Evolutionary conservation across 2,888 invertebrate species (phyloP), one percentile per base, ranked within the genome.

Genomic region (Hypena proboscidalis): DNA sequence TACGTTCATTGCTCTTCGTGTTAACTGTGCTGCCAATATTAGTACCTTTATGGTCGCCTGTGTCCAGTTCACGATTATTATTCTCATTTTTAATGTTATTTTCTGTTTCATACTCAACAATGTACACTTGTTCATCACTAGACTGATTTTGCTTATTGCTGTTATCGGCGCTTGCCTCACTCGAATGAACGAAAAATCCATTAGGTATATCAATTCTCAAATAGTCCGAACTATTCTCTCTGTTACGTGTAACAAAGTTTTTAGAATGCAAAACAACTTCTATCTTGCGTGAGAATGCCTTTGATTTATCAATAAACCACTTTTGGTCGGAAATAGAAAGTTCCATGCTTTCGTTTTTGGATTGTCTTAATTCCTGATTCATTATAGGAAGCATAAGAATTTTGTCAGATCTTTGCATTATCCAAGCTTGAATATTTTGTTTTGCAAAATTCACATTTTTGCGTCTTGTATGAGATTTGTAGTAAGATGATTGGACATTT

Each of bases 41-140:
- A 21, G 67, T 68, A 2, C 44, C 34, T 19, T 53, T 43, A 29
- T 64, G 46, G 47, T 80, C 68, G 6, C 67, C 71, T 17, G 52
- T 69, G 13, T 70, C 59, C 6, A 62, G 52, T 27, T 27, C 34
- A 30, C 25, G 9, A 10, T 21, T 15, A 17, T 35, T 29, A 26
- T 60, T 50, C 15, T 57, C 53, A 15, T 63, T 56, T 38, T 66
- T 70, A 0, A 71, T 63, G 34, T 76, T 74, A 2, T 72, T 63
- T n/a, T 40, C 64, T 1, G 74, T 73, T 60, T 86, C 85, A 47
- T 89, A 88, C 50, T 89, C 86, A 2, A 85, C 75, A 27, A 89
- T 77, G 36, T 70, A 86, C 4, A 87, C 84, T 61, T 82, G 67
- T 59, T 89, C 87, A 38, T 85, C 80, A 45, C 85, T 87, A 0